A percentile compares a stretch with the other conserved stretches of the same genome.
Conservation (phyloP, 1,140 invertebrate species). For the Brachionus rubens region DNA sequence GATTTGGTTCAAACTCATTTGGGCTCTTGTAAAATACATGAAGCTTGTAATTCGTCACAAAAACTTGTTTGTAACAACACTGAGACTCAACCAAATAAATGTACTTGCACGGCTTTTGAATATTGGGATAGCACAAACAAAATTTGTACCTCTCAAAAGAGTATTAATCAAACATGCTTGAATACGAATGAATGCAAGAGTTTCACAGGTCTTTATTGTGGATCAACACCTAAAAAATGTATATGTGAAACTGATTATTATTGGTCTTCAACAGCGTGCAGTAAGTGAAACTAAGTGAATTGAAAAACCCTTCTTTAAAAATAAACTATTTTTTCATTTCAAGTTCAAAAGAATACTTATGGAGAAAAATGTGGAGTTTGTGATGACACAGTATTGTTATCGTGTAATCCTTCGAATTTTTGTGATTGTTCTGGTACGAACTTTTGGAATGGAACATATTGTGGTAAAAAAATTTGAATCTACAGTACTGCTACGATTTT, state of each 20-base stretch:
- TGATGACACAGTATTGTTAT: conserved; percentile 11
- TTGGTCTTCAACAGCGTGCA: neutral
- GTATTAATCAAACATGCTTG: neutral
- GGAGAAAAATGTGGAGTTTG: neutral
- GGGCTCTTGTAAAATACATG: neutral
- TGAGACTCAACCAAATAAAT: neutral
- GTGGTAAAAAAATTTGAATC: conserved; percentile 26
- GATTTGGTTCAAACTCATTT: neutral
- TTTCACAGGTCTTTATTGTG: neutral
- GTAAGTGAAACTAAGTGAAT: neutral
- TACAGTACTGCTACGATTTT: too few species aligned
- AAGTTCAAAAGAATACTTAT: neutral
- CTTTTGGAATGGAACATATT: conserved; percentile 42
- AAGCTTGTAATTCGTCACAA: neutral
- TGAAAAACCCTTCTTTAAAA: neutral
- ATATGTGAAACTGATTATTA: neutral
- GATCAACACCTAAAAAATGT: neutral
- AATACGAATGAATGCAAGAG: neutral
- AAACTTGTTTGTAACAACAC: conserved; percentile 7
- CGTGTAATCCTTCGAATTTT: neutral
- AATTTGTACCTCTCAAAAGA: neutral
- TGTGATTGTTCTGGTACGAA: neutral
- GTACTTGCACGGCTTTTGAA: neutral
- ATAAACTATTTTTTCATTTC: neutral
- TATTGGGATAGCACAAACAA: neutral